These are phyloP conservation scores for Acanthaster planci DNA, from an alignment of 35 echinoderm and acorn worm species.

Conservation along the genomic window DNA sequence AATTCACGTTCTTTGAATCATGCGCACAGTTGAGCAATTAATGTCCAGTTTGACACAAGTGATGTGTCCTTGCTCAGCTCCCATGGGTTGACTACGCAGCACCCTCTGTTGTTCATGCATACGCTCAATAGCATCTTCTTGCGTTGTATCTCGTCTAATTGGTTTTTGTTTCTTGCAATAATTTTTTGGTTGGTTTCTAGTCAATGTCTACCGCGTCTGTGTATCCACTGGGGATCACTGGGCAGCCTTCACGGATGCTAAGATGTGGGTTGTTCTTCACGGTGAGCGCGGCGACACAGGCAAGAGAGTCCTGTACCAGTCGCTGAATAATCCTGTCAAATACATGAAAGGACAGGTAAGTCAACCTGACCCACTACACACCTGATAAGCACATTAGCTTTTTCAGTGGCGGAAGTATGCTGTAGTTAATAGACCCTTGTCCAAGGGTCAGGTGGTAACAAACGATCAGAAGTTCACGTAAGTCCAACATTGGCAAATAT, in stretches of 20 bases:
- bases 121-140: too few relatives aligned
- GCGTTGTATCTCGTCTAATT: not conserved
- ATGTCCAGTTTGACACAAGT: too few relatives aligned
- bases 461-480: too few relatives aligned
- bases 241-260: conserved; percentile 58
- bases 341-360: conserved; percentile 68
- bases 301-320: conserved; percentile 67
- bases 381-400: too few relatives aligned
- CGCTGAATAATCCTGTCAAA: conserved; percentile 39
- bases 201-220: conserved; percentile 61
- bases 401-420: too few relatives aligned
- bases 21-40: too few relatives aligned
- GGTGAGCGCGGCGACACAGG: conserved; percentile 80
- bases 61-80: too few relatives aligned
- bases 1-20: too few relatives aligned
- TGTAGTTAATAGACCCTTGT: too few relatives aligned
- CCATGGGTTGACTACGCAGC: too few relatives aligned
- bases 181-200: conserved; percentile 32
- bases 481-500: too few relatives aligned
- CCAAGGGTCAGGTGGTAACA: too few relatives aligned
- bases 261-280: conserved; percentile 60
- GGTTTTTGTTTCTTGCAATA: not conserved
- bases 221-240: conserved; percentile 71
- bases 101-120: not conserved
- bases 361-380: not conserved